Evolutionary conservation across 2,797 vertebrate species (phyloP).

Genomic region (Nothura maculosa): DNA sequence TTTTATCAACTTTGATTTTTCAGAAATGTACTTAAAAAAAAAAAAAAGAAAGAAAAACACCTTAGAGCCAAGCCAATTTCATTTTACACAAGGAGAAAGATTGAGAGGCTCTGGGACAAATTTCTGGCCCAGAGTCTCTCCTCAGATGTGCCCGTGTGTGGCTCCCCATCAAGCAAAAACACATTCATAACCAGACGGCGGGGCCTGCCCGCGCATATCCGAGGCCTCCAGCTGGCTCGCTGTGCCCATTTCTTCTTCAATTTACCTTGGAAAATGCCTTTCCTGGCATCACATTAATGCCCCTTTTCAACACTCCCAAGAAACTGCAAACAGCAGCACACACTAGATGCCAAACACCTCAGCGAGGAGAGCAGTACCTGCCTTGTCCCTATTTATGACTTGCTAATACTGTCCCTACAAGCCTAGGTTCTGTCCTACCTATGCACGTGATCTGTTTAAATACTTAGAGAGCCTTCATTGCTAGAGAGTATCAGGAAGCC

Average conservation of each 20-base stretch:
- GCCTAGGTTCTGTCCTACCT: conserved; percentile 14
- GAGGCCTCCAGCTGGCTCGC: background rate
- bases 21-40: background rate
- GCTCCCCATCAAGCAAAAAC: background rate
- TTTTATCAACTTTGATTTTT: background rate
- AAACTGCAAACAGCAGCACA: conserved; percentile 36
- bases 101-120: background rate
- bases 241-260: background rate
- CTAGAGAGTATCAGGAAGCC: background rate
- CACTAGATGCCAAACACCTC: conserved; percentile 3
- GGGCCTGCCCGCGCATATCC: conserved; percentile 18
- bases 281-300: conserved; percentile 70
- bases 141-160: fast-evolving
- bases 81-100: background rate
- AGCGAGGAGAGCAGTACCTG: background rate
- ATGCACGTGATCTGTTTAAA: conserved; percentile 10
- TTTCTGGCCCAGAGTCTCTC: fast-evolving
- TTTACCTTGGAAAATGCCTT: conserved; percentile 69
- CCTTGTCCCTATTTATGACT: conserved; percentile 23
- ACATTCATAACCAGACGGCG: fast-evolving
- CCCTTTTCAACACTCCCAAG: conserved; percentile 47
- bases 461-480: background rate
- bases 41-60: too few relatives aligned
- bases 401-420: conserved; percentile 2
- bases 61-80: background rate